A percentile compares a stretch with the other conserved stretches of the same genome.
Evolutionary conservation across 2,113 vertebrate genomes (phyloP).

Genomic region (Pelecanoides urinatrix): DNA sequence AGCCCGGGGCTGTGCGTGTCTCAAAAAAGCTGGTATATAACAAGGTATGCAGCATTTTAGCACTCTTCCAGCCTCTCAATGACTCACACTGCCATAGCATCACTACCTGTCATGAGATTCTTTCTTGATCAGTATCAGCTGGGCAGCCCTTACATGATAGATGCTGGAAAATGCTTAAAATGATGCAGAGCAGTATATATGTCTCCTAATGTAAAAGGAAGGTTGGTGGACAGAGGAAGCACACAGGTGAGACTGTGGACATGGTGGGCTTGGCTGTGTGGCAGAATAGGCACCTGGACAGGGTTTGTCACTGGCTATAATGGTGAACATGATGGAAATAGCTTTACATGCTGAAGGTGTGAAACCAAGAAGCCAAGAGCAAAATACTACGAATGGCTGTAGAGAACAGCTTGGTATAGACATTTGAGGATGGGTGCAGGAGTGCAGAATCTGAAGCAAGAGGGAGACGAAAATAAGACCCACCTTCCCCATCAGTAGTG

Average conservation of each 20-base stretch:
- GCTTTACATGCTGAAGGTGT: not conserved
- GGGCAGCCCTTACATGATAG: not conserved
- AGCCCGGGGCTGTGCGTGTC: not conserved
- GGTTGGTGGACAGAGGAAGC: not conserved
- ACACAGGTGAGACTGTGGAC: not conserved
- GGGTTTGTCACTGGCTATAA: not conserved
- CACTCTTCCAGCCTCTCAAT: not conserved
- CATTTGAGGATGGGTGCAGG: not conserved
- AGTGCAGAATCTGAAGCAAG: not conserved
- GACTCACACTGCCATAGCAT: not conserved
- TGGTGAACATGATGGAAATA: not conserved
- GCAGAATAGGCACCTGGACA: not conserved
- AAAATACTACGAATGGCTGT: not conserved
- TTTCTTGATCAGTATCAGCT: not conserved
- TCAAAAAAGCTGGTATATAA: not conserved
- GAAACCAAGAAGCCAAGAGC: not conserved
- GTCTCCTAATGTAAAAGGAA: not conserved
- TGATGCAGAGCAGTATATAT: too few species aligned
- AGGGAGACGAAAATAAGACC: not conserved
- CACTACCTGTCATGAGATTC: not conserved
- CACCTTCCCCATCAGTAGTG: not conserved
- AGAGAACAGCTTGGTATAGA: not conserved
- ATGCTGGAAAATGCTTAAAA: not conserved
- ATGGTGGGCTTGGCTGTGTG: rapidly evolving
- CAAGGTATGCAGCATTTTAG: not conserved